A percentile compares a stretch with the other conserved stretches of the same genome.
phyloP scores from a whole-genome alignment of 2,113 vertebrate species.

The Cairina moschata region DNA sequence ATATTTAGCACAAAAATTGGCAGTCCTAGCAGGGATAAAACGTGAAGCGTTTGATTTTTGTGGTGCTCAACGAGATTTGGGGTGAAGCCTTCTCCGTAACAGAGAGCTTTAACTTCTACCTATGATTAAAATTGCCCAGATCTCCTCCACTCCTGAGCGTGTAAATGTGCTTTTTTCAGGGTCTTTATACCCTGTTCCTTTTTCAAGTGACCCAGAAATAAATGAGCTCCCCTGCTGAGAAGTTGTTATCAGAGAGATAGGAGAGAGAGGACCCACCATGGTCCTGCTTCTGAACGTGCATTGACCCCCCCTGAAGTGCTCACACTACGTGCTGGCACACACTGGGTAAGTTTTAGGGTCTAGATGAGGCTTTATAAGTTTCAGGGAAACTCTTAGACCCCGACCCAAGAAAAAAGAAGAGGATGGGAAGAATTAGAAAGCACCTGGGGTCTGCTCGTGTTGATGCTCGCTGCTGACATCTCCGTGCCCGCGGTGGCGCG shows the following conservation, averaged over 20 bases:
- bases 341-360: neutral
- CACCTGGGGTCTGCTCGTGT: neutral
- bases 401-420: neutral
- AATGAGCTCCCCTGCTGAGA: neutral
- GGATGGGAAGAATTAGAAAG: neutral
- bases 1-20: conserved; percentile 54
- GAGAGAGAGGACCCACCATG: neutral
- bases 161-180: neutral
- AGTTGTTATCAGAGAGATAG: rapidly evolving
- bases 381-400: neutral
- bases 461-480: neutral
- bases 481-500: rapidly evolving
- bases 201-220: neutral
- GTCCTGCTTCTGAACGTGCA: neutral
- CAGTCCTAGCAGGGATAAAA: neutral
- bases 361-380: too few species aligned
- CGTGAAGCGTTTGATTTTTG: neutral
- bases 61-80: neutral
- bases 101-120: neutral
- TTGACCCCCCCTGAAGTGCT: neutral
- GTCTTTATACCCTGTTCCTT: neutral
- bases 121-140: neutral
- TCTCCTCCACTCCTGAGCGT: neutral
- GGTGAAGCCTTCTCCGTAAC: neutral
- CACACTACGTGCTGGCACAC: rapidly evolving